Evolutionary conservation across 2,797 vertebrate genomes (phyloP).

Genomic region (Esox masquinongy): DNA sequence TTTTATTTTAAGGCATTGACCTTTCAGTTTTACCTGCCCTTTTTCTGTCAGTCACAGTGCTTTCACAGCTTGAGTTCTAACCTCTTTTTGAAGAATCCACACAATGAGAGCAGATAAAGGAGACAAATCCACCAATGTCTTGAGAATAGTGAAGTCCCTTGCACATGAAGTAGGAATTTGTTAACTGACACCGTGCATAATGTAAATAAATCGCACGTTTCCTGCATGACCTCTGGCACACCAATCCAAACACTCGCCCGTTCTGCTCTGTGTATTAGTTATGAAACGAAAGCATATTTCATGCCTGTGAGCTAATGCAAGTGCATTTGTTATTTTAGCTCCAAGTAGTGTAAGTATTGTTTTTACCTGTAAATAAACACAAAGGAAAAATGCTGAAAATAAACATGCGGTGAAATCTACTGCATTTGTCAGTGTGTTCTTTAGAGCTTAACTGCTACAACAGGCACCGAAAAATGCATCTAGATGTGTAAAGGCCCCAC

Average conservation of each 20-base stretch:
- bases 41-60: constrained; percentile 41
- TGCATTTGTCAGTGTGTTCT: neutral
- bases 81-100: constrained; percentile 30
- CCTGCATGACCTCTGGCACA: neutral
- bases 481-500: neutral
- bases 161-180: neutral
- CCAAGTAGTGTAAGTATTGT: neutral
- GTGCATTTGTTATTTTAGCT: neutral
- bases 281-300: neutral
- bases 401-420: neutral
- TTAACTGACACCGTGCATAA: neutral
- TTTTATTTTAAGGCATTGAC: constrained; percentile 63
- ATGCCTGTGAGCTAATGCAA: neutral
- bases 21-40: constrained; percentile 59
- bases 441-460: neutral
- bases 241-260: neutral
- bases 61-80: constrained; percentile 31
- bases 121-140: neutral
- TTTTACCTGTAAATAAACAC: neutral
- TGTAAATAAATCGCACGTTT: neutral
- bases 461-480: neutral
- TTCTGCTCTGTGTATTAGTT: neutral
- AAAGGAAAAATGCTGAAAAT: neutral
- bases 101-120: constrained; percentile 19
- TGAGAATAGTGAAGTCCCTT: neutral